Evolutionary conservation across 2,797 vertebrate genomes (phyloP).

Genomic region (Lacerta agilis): DNA sequence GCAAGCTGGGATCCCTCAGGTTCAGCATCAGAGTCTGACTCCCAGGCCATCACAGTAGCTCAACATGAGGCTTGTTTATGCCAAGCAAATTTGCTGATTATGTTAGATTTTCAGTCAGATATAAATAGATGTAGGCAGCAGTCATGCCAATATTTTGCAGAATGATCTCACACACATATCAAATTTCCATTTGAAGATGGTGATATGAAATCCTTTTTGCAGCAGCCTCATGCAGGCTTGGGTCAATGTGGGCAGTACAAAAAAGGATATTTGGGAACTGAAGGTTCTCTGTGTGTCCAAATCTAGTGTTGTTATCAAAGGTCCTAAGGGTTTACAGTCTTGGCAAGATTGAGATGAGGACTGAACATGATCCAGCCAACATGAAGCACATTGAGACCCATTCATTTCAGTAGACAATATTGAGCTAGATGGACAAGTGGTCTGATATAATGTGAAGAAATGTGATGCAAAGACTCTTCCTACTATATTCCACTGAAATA

Average conservation of each 20-base stretch:
- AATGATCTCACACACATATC: background rate
- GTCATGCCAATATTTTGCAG: background rate
- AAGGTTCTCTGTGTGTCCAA: background rate
- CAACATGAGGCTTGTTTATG: background rate
- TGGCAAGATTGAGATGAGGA: background rate
- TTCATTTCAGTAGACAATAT: too few species aligned
- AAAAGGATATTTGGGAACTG: background rate
- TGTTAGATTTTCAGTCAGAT: background rate
- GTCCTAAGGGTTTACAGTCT: too few species aligned
- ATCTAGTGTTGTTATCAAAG: background rate
- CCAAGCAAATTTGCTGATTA: constrained; percentile 3
- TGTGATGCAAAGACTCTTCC: too few species aligned
- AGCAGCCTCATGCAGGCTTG: background rate
- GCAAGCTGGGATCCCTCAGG: too few species aligned
- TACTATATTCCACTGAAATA: too few species aligned
- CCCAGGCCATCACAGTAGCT: too few species aligned
- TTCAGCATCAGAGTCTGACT: too few species aligned
- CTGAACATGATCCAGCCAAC: background rate
- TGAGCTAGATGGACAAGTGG: background rate
- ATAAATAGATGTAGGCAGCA: background rate
- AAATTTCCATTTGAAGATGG: background rate
- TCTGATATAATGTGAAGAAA: background rate
- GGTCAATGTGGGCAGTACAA: background rate
- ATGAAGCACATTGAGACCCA: background rate
- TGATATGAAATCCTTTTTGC: background rate